Evolutionary conservation across 2,888 invertebrate genomes (phyloP).

Genomic region (Adelognathus sp.): DNA sequence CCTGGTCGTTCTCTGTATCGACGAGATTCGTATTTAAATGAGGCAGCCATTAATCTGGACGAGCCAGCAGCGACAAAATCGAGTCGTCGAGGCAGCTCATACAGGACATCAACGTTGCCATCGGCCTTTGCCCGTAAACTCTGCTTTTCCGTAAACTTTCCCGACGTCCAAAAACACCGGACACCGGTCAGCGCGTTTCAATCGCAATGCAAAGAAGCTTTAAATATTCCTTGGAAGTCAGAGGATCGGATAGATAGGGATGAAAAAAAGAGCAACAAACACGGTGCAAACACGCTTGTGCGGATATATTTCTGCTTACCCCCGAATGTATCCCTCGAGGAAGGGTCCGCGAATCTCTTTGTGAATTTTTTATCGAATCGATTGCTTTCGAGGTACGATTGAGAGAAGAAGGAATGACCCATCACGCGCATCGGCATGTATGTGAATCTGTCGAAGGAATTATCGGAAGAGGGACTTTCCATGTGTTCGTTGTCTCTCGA

Average conservation of each 20-base stretch:
- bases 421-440: conserved; percentile 16
- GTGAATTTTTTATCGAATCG: conserved; percentile 55
- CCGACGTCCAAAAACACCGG: conserved; percentile 66
- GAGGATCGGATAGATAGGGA: no score
- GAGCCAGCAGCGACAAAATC: conserved; percentile 78
- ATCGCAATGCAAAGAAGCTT: conserved; percentile 67
- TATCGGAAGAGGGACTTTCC: conserved; percentile 20
- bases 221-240: conserved; percentile 65
- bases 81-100: conserved; percentile 65
- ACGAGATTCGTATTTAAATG: conserved; percentile 81
- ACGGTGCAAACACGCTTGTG: conserved; percentile 10
- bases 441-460: conserved; percentile 23
- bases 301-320: conserved; percentile 47
- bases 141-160: conserved; percentile 61
- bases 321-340: conserved; percentile 29
- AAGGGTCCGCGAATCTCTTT: conserved; percentile 38
- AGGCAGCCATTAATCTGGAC: conserved; percentile 79
- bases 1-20: conserved; percentile 74
- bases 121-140: conserved; percentile 12
- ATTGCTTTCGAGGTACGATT: conserved; percentile 19
- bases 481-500: conserved; percentile 29
- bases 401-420: conserved; percentile 44
- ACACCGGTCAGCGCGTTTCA: conserved; percentile 76
- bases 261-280: conserved; percentile 38
- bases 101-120: conserved; percentile 46